Percentiles rank a stretch among this genome's conserved stretches.
These are phyloP conservation scores for Hermodice carunculata DNA, from an alignment of 2,888 invertebrate genomes.

Conservation along the genomic window DNA sequence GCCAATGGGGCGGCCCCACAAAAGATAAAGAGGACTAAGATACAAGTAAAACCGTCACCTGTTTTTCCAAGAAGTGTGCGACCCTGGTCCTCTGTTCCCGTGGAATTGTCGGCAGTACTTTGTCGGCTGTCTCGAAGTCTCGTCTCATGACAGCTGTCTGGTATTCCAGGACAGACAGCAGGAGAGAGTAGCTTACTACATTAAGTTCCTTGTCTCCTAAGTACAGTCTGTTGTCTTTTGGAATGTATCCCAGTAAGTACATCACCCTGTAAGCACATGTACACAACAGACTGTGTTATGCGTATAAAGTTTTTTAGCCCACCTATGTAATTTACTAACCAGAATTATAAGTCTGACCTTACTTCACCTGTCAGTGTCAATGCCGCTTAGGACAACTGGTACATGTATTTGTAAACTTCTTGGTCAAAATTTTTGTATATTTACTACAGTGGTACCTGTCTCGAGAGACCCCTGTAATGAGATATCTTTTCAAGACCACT, in stretches of 20 bases:
- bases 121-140: slow-evolving; percentile 95
- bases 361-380: no score
- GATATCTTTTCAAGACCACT: no score
- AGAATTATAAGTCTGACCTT: no score
- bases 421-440: no score
- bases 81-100: slow-evolving; percentile 97
- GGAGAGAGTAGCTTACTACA: slow-evolving; percentile 81
- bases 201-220: slow-evolving; percentile 98
- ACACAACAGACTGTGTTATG: no score
- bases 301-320: no score
- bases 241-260: slow-evolving; percentile 96
- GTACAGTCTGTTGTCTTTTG: slow-evolving; percentile 95
- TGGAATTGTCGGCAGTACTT: slow-evolving; percentile 92
- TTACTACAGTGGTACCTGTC: no score
- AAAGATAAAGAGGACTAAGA: not conserved
- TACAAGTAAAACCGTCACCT: slow-evolving; percentile 73
- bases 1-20: no score
- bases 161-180: slow-evolving; percentile 96
- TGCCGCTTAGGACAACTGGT: no score
- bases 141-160: slow-evolving; percentile 99
- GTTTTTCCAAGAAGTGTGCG: slow-evolving; percentile 99
- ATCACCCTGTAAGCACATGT: slow-evolving; percentile 79
- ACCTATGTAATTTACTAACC: no score
- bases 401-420: no score
- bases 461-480: no score